Evolutionary conservation across 2,113 vertebrate species (phyloP).

Genomic region (Turdus rufiventris): DNA sequence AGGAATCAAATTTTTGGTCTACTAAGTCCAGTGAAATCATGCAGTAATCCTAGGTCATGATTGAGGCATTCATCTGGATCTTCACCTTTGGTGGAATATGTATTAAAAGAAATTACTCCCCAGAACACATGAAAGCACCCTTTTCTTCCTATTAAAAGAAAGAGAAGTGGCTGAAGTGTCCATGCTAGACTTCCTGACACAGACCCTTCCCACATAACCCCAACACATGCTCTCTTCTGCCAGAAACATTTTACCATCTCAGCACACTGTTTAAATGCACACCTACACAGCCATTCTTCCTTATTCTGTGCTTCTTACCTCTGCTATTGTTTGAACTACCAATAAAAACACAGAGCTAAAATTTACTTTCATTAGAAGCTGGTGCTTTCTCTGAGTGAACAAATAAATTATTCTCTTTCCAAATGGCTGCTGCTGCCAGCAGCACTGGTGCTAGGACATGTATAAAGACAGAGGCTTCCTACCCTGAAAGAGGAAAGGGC

Average conservation of each 20-base stretch:
- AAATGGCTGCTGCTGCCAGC: neutral
- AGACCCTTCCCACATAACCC: neutral
- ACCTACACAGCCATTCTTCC: neutral
- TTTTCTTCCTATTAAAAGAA: neutral
- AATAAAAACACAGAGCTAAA: neutral
- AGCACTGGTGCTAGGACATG: neutral
- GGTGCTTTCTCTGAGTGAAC: neutral
- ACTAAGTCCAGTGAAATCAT: accelerated
- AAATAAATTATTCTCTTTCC: neutral
- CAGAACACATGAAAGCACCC: neutral
- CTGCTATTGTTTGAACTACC: neutral
- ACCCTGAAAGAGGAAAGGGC: neutral
- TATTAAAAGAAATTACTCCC: neutral
- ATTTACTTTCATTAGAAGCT: neutral
- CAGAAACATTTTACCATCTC: no score
- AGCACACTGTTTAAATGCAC: neutral
- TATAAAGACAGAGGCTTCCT: neutral
- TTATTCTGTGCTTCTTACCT: neutral
- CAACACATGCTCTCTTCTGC: accelerated
- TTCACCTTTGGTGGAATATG: neutral
- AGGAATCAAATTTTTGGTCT: neutral
- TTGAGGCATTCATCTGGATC: accelerated
- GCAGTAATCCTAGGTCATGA: neutral
- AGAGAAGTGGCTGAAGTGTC: neutral
- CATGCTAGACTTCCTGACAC: neutral